Percentiles rank a stretch among this genome's conserved stretches.
Conservation (phyloP, 2,797 vertebrate genomes). For the Paedocypris micromegethes region DNA sequence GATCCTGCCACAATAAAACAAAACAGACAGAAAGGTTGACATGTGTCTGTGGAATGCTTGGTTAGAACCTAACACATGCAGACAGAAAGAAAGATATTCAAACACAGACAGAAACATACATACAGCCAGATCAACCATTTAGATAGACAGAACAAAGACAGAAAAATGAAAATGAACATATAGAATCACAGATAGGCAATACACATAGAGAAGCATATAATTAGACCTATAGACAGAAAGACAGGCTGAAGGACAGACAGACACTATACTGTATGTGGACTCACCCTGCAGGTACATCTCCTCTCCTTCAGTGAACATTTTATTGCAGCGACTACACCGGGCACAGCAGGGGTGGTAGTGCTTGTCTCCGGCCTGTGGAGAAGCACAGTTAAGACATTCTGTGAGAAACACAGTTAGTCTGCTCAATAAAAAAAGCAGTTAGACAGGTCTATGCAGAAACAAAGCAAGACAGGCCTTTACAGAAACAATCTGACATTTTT, state of each 20-base stretch:
- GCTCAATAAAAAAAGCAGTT: not conserved
- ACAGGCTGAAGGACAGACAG: not conserved
- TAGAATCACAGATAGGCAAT: too few species aligned
- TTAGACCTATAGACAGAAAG: not conserved
- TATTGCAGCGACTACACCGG: slow-evolving; percentile 90
- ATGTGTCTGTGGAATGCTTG: too few species aligned
- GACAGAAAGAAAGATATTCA: not conserved
- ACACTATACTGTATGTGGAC: not conserved
- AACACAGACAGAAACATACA: too few species aligned
- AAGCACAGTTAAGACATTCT: not conserved
- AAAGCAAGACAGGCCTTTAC: too few species aligned
- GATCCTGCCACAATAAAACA: slow-evolving; percentile 70
- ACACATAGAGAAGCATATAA: too few species aligned
- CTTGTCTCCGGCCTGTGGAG: slow-evolving; percentile 86
- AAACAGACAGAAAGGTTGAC: not conserved
- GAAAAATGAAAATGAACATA: not conserved
- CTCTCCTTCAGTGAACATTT: slow-evolving; percentile 93
- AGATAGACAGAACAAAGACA: too few species aligned
- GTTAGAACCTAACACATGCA: not conserved
- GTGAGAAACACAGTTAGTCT: not conserved
- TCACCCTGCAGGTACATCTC: slow-evolving; percentile 98
- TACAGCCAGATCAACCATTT: too few species aligned
- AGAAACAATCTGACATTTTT: too few species aligned
- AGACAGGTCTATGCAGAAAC: not conserved
- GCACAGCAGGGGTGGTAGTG: slow-evolving; percentile 96